Evolutionary conservation across 2,113 vertebrate genomes (phyloP).

Genomic region (Gasterosteus nipponicus): DNA sequence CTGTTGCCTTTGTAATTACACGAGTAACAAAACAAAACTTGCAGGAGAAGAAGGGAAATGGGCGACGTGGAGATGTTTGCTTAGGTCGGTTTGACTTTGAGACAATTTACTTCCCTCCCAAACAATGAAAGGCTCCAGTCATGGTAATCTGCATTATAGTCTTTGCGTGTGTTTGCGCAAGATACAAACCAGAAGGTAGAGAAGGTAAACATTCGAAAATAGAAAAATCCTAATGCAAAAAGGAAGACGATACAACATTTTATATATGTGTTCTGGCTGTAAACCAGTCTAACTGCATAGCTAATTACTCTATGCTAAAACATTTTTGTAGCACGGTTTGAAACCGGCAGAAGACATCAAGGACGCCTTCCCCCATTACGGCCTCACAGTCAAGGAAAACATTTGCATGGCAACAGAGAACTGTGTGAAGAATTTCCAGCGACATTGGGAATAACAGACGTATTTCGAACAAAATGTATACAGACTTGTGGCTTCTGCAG

Average conservation of each 20-base stretch:
- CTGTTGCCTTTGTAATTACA: slow-evolving; percentile 50
- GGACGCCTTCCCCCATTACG: not conserved
- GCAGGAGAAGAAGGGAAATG: slow-evolving; percentile 35
- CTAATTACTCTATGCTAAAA: not conserved
- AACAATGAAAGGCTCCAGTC: slow-evolving; percentile 38
- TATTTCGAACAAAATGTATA: not conserved
- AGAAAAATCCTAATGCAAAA: slow-evolving; percentile 1
- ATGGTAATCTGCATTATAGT: slow-evolving; percentile 8
- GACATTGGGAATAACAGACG: not conserved
- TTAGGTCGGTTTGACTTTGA: slow-evolving; percentile 64
- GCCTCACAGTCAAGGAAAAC: not conserved
- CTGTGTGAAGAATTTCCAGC: not conserved
- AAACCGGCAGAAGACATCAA: not conserved
- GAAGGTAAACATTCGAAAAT: not conserved
- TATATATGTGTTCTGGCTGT: not conserved
- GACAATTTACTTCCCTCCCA: slow-evolving; percentile 53
- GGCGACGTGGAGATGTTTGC: slow-evolving; percentile 46
- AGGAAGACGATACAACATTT: not conserved
- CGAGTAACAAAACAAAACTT: slow-evolving; percentile 55
- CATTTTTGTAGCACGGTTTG: not conserved
- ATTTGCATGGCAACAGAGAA: not conserved
- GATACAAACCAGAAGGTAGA: slow-evolving; percentile 24
- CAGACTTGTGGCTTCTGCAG: not conserved
- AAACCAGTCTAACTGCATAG: not conserved
- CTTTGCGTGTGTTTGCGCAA: slow-evolving; percentile 24